A percentile compares a stretch with the other conserved stretches of the same genome.
These are phyloP conservation scores for Papilio polytes DNA, from an alignment of 1,140 invertebrate species.

Conservation along the genomic window DNA sequence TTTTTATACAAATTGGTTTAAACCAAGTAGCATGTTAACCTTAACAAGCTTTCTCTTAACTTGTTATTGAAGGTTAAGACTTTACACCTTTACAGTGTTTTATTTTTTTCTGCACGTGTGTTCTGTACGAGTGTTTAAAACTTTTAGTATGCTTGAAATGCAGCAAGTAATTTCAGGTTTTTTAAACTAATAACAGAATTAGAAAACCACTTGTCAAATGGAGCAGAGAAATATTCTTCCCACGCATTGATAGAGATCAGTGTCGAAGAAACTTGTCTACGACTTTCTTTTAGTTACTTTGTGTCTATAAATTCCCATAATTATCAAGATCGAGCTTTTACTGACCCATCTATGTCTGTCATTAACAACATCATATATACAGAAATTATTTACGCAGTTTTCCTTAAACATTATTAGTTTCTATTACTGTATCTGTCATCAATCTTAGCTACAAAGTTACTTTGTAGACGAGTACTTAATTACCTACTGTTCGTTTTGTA, in stretches of 20 bases:
- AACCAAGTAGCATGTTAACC: conserved; percentile 1
- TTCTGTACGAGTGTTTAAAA: neutral
- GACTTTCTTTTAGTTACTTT: conserved; percentile 24
- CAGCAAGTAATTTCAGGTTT: too few relatives aligned
- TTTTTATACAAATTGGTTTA: neutral
- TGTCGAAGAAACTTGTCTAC: conserved; percentile 25
- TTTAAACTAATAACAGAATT: neutral
- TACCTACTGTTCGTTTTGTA: too few relatives aligned
- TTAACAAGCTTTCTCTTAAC: conserved; percentile 4
- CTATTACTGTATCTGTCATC: too few relatives aligned
- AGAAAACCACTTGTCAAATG: conserved; percentile 14
- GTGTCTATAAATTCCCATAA: conserved; percentile 27
- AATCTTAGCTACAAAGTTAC: too few relatives aligned
- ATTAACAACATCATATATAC: neutral
- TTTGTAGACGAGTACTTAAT: too few relatives aligned
- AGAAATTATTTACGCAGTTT: neutral
- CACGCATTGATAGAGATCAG: conserved; percentile 29
- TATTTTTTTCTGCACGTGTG: neutral
- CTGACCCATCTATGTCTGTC: conserved; percentile 2
- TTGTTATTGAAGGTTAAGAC: conserved; percentile 14
- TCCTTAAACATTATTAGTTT: neutral
- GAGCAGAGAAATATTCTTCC: conserved; percentile 30
- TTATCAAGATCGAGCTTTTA: conserved; percentile 5
- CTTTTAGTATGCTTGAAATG: neutral
- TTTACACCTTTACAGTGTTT: neutral